phyloP scores from a whole-genome alignment of 2,113 vertebrate species.

The Actenoides hombroni region DNA sequence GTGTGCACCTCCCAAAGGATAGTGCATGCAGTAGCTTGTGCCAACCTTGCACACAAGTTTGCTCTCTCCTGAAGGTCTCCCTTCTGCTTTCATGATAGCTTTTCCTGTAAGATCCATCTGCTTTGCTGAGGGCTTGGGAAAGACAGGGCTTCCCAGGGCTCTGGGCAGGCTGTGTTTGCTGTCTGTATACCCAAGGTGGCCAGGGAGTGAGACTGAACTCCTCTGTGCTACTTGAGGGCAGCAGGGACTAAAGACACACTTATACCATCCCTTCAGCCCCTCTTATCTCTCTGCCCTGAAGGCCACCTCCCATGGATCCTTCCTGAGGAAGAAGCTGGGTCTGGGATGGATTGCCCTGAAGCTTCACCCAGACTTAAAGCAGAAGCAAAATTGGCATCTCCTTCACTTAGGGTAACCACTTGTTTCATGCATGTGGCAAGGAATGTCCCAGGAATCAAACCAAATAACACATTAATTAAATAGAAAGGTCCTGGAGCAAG shows the following conservation, averaged over 20 bases:
- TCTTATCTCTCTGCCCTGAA: not conserved
- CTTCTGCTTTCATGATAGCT: not conserved
- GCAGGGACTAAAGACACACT: not conserved
- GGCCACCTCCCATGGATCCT: not conserved
- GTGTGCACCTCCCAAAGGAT: rapidly evolving
- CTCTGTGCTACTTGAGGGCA: not conserved
- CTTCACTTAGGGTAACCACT: not conserved
- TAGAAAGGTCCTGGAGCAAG: not conserved
- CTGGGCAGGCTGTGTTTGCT: not conserved
- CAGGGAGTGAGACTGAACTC: not conserved
- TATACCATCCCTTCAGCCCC: rapidly evolving
- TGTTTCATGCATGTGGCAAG: not conserved
- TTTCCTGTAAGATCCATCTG: not conserved
- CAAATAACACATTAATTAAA: not conserved
- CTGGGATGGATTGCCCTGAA: not conserved
- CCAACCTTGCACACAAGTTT: rapidly evolving
- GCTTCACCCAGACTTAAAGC: rapidly evolving
- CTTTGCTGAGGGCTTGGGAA: not conserved
- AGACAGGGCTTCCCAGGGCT: not conserved
- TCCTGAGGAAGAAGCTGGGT: not conserved
- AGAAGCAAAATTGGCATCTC: not conserved
- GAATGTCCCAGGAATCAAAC: not conserved
- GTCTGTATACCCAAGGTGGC: not conserved
- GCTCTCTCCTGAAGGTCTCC: not conserved
- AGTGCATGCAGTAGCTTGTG: not conserved